Conservation (phyloP, 2,888 invertebrate genomes). For the Tenthredo amoena region DNA sequence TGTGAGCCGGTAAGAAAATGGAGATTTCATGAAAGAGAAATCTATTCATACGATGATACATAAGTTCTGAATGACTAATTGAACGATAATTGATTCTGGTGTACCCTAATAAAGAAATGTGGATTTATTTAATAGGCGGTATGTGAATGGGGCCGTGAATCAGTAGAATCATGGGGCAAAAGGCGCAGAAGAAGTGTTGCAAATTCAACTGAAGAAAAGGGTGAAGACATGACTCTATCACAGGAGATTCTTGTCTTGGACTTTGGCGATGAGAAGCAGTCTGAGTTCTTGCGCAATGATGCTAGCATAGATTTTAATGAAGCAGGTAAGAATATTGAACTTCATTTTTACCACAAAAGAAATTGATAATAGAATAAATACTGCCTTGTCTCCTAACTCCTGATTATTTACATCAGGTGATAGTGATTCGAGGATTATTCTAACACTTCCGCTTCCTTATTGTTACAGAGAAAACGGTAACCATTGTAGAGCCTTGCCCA, state of each 20-base stretch:
- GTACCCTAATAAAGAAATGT: constrained; percentile 53
- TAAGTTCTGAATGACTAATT: background rate
- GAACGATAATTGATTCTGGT: constrained; percentile 20
- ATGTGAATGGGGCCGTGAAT: constrained; percentile 95
- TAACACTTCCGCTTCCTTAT: constrained; percentile 53
- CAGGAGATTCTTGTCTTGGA: constrained; percentile 96
- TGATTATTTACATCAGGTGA: background rate
- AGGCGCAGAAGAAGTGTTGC: constrained; percentile 87
- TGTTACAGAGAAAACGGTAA: constrained; percentile 91
- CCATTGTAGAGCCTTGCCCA: constrained; percentile 94
- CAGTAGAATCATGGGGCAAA: constrained; percentile 94
- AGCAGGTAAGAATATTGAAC: constrained; percentile 72
- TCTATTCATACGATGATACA: background rate
- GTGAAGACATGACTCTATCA: constrained; percentile 94
- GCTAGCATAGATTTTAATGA: constrained; percentile 82
- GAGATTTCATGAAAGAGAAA: background rate
- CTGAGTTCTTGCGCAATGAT: constrained; percentile 89
- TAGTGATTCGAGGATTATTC: background rate
- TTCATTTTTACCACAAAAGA: background rate
- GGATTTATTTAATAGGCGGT: constrained; percentile 83
- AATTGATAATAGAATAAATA: background rate
- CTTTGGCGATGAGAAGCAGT: constrained; percentile 94
- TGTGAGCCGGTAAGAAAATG: constrained; percentile 90
- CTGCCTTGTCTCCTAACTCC: background rate
- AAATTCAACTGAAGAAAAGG: constrained; percentile 83